Evolutionary conservation across 1,140 invertebrate species (phyloP), one percentile per base, ranked within the genome.

Genomic region (Homarus americanus): DNA sequence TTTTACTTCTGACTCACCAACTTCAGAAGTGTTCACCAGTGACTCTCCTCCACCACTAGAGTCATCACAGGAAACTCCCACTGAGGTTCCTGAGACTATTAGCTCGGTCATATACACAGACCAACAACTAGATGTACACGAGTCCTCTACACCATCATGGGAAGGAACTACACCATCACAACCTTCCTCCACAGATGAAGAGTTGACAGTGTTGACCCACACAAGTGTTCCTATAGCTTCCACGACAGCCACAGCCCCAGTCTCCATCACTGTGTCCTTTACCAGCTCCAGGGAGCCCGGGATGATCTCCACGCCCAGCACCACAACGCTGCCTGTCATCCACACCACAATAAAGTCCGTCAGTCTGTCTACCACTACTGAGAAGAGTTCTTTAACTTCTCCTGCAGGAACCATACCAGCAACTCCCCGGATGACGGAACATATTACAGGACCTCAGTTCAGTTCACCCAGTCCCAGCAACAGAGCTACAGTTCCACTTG

Each of bases 391-490:
- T 3, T 34, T 24, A 0, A 78, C 49, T 9, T 66, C 73, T 2
- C 24, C 76, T n/a, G 1, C 76, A 12, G 36, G 36, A 24, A 82
- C 49, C 3, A 53, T 63, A 0, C 80, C 20, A 24, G 32, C 20
- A 34, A 84, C 82, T 28, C 34, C 82, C 12, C 24, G 32, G n/a
- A 12, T 9, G 12, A 88, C 86, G 24, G 76, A 87, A 34, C 73
- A 38, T 28, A 82, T 79, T 7, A 72, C 66, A 15, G 79, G 58
- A 53, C 63, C 44, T 10, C 87, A 89, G 41, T 82, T 82, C 49
- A 90, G 88, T 41, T 44, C 88, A 17, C 88, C 88, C 34, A 90
- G 88, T 63, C 88, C 88, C 20, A 90, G 88, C 72, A 90, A 90
- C 72, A 90, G 84, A 34, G 79, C 88, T 24, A 83, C 88, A 24